Percentiles rank a stretch among this genome's conserved stretches.
phyloP scores from a whole-genome alignment of 2,888 invertebrate genomes.

The Himalopsyche japonica region DNA sequence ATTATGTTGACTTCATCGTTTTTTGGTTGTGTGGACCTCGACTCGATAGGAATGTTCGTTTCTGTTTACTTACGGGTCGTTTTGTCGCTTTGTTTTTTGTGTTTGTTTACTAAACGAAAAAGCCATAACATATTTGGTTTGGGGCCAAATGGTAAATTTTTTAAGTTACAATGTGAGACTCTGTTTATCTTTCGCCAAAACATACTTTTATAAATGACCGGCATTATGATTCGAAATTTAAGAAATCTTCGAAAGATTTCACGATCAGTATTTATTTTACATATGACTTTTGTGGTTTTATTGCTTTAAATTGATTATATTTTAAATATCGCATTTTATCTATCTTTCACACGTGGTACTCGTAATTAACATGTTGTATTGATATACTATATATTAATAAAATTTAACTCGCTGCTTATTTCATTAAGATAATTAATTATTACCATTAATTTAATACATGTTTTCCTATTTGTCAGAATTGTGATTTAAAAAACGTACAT shows the following conservation, averaged over 20 bases:
- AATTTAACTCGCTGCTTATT: too few species aligned
- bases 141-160: not conserved
- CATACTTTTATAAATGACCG: not conserved
- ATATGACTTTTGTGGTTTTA: too few species aligned
- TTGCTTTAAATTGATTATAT: too few species aligned
- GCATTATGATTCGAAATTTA: not conserved
- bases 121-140: not conserved
- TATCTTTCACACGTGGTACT: too few species aligned
- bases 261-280: not conserved
- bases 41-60: conserved; percentile 2
- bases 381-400: too few species aligned
- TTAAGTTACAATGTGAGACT: not conserved
- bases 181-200: not conserved
- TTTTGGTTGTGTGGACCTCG: not conserved
- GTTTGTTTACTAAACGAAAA: not conserved
- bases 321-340: too few species aligned
- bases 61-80: conserved; percentile 7
- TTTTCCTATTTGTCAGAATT: too few species aligned
- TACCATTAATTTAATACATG: too few species aligned
- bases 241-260: not conserved
- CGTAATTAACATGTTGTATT: too few species aligned
- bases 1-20: not conserved
- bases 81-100: not conserved
- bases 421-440: too few species aligned
- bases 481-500: too few species aligned